phyloP scores from a whole-genome alignment of 1,140 invertebrate species.

The Brachionus asplanchnoidis region DNA sequence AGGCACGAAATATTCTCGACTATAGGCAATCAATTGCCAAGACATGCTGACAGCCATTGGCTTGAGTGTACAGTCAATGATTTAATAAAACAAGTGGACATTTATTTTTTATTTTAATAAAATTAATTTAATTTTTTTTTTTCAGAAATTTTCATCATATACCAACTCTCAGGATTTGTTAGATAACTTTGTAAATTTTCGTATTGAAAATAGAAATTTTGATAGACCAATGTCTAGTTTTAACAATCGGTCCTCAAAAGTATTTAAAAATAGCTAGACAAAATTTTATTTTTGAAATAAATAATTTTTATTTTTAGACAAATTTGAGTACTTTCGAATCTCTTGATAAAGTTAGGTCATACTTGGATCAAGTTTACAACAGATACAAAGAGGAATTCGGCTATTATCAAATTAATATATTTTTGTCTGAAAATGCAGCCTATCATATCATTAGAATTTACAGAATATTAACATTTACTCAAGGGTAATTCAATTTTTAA shows the following conservation, averaged over 20 bases:
- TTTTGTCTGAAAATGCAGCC: constrained; percentile 54
- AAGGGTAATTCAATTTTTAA: constrained; percentile 47
- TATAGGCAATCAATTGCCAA: constrained; percentile 51
- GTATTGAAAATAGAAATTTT: constrained; percentile 11
- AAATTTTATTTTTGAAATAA: not conserved
- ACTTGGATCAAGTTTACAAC: constrained; percentile 46
- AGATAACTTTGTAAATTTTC: constrained; percentile 5
- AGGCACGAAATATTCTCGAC: constrained; percentile 53
- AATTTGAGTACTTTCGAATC: constrained; percentile 47
- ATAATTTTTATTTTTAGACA: constrained; percentile 29
- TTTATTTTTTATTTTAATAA: not conserved
- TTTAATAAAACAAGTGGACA: not conserved
- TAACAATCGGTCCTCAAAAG: not conserved
- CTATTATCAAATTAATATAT: constrained; percentile 51
- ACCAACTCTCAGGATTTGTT: not conserved
- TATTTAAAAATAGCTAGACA: not conserved
- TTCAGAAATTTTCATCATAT: not conserved
- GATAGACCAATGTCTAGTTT: not conserved
- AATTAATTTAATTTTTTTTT: not conserved
- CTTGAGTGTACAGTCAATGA: constrained; percentile 4
- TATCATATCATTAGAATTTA: constrained; percentile 53
- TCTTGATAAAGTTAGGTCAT: constrained; percentile 50
- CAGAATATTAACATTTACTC: constrained; percentile 53
- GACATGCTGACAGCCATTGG: constrained; percentile 39
- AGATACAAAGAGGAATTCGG: constrained; percentile 56